Percentiles rank a stretch among this genome's conserved stretches.
These are phyloP conservation scores for Caerostris extrusa DNA, from an alignment of 1,140 invertebrate species.

Conservation along the genomic window DNA sequence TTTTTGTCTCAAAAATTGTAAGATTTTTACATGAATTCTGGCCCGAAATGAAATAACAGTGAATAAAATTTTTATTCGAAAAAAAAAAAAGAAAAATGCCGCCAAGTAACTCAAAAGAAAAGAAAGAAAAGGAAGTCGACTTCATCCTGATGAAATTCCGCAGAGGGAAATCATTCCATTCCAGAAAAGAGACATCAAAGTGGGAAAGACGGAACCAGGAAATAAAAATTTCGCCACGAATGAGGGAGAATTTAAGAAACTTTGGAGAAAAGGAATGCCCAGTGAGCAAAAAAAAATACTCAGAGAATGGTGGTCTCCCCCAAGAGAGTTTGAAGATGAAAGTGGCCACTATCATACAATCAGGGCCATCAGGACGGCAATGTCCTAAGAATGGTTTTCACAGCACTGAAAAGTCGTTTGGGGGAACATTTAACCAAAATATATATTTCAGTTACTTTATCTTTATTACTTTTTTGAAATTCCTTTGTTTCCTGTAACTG, in stretches of 20 bases:
- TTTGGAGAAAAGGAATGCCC: background rate
- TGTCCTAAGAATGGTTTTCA: background rate
- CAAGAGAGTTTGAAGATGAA: background rate
- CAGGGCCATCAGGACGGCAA: background rate
- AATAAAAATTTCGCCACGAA: constrained; percentile 13
- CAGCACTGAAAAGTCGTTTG: background rate
- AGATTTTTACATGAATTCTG: too few relatives aligned
- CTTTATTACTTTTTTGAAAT: background rate
- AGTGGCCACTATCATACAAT: background rate
- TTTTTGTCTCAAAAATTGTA: too few relatives aligned
- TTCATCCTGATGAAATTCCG: background rate
- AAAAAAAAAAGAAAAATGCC: too few relatives aligned
- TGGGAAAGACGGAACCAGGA: background rate
- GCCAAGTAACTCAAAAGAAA: too few relatives aligned
- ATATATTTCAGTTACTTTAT: background rate
- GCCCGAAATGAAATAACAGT: too few relatives aligned
- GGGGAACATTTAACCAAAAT: background rate
- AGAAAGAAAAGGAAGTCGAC: background rate
- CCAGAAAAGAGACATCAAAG: background rate
- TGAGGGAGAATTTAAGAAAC: background rate
- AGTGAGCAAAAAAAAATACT: background rate
- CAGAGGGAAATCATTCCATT: background rate
- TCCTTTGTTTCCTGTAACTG: background rate
- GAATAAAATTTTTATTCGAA: too few relatives aligned
- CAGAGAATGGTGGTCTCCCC: background rate